Evolutionary conservation across 2,888 invertebrate species (phyloP).

Genomic region (Drosophila hawaiiensis): DNA sequence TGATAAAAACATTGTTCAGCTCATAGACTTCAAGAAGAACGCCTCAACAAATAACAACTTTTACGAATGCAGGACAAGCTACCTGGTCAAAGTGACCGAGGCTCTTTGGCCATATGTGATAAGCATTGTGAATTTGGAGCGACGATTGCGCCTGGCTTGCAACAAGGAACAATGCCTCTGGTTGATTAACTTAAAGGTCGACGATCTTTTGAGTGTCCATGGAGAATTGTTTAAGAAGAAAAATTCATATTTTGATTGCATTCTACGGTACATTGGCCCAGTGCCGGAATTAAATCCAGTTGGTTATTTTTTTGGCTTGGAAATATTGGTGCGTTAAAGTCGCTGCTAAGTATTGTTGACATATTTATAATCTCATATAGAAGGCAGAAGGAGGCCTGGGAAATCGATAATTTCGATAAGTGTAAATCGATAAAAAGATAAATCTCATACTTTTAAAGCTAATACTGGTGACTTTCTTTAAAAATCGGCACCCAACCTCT

Average conservation of each 20-base stretch:
- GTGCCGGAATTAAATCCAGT: constrained; percentile 86
- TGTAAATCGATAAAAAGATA: not conserved
- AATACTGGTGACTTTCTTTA: not conserved
- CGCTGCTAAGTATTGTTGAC: not conserved
- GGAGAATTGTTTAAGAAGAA: constrained; percentile 82
- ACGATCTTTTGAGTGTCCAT: constrained; percentile 84
- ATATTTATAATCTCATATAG: not conserved
- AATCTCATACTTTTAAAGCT: not conserved
- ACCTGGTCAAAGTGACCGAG: constrained; percentile 69
- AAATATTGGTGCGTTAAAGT: constrained; percentile 86
- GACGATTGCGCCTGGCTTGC: constrained; percentile 86
- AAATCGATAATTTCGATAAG: not conserved
- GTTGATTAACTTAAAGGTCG: constrained; percentile 76
- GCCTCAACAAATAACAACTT: constrained; percentile 73
- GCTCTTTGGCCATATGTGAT: constrained; percentile 86
- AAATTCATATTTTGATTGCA: constrained; percentile 73
- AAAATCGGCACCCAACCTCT: not conserved
- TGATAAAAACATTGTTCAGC: constrained; percentile 70
- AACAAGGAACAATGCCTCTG: constrained; percentile 84
- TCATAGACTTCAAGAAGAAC: constrained; percentile 71
- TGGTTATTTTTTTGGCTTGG: constrained; percentile 87
- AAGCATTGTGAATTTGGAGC: constrained; percentile 86
- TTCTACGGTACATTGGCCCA: constrained; percentile 86
- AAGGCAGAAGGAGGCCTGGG: not conserved
- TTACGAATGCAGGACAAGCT: constrained; percentile 72